A percentile compares a stretch with the other conserved stretches of the same genome.
These are phyloP conservation scores for Trissolcus brochymenae DNA, from an alignment of 2,888 invertebrate genomes.

Conservation along the genomic window DNA sequence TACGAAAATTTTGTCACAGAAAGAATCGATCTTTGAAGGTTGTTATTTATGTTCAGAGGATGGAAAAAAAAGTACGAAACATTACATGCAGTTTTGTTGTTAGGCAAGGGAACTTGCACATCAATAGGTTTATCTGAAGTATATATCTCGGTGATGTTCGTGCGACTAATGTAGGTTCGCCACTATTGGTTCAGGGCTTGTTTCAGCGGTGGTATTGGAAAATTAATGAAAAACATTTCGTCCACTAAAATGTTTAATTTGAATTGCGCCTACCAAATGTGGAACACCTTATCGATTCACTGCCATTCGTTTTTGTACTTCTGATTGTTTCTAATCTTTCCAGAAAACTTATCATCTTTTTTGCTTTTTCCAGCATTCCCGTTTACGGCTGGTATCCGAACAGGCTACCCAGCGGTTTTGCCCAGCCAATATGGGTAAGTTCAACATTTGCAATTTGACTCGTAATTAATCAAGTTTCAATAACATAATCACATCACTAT, in stretches of 20 bases:
- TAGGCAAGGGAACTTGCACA: conserved; percentile 60
- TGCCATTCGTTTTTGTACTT: not conserved
- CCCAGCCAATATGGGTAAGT: conserved; percentile 93
- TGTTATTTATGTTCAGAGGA: too few relatives aligned
- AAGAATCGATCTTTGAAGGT: not conserved
- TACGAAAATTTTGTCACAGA: not conserved
- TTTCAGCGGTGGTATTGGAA: conserved; percentile 33
- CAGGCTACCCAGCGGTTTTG: conserved; percentile 87
- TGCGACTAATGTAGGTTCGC: conserved; percentile 46
- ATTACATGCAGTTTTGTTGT: conserved; percentile 58
- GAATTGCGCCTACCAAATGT: conserved; percentile 16
- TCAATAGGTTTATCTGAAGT: conserved; percentile 55
- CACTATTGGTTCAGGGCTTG: conserved; percentile 30
- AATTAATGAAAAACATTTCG: conserved; percentile 48
- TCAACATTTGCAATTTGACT: conserved; percentile 55
- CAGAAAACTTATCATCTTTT: not conserved
- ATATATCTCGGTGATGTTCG: conserved; percentile 46
- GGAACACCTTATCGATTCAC: conserved; percentile 20
- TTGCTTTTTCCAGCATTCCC: conserved; percentile 80
- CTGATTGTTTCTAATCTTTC: not conserved
- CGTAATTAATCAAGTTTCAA: conserved; percentile 52
- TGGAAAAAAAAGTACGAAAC: not conserved
- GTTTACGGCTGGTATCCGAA: conserved; percentile 85
- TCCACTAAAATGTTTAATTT: conserved; percentile 34
- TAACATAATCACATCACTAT: conserved; percentile 53